A percentile compares a stretch with the other conserved stretches of the same genome.
phyloP scores from a whole-genome alignment of 1,140 invertebrate species.

The Dufourea novaeangliae region DNA sequence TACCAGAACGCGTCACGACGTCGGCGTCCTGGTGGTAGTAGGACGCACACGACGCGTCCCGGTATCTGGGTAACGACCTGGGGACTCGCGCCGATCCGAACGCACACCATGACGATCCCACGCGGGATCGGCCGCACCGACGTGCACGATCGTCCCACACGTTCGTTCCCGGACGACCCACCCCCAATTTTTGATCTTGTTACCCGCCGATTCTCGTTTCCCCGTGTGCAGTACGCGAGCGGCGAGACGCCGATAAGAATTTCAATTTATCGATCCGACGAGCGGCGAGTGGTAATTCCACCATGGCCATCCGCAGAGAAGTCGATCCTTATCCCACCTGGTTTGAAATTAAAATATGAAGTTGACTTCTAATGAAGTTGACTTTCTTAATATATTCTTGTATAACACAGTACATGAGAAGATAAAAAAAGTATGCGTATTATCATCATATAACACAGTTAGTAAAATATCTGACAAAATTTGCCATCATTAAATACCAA shows the following conservation, averaged over 20 bases:
- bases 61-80: slow-evolving; percentile 73
- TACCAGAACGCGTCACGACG: slow-evolving; percentile 60
- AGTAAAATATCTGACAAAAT: too few relatives aligned
- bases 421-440: too few relatives aligned
- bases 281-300: slow-evolving; percentile 47
- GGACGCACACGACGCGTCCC: slow-evolving; percentile 61
- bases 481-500: too few relatives aligned
- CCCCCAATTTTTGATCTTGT: slow-evolving; percentile 54
- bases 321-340: too few relatives aligned
- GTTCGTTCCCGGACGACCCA: slow-evolving; percentile 69
- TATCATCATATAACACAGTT: too few relatives aligned
- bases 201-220: slow-evolving; percentile 37
- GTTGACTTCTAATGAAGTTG: too few relatives aligned
- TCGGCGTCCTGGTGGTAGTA: slow-evolving; percentile 59
- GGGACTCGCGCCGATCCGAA: slow-evolving; percentile 56
- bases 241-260: slow-evolving; percentile 28
- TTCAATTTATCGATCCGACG: slow-evolving; percentile 43
- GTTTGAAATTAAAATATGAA: too few relatives aligned
- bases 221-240: slow-evolving; percentile 11
- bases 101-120: slow-evolving; percentile 72
- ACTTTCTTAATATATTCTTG: too few relatives aligned
- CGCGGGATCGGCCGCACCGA: slow-evolving; percentile 68
- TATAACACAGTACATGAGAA: too few relatives aligned
- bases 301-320: slow-evolving; percentile 48
- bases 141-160: slow-evolving; percentile 72